Conservation (phyloP, 1,140 invertebrate species). For the Hypothenemus hampei region DNA sequence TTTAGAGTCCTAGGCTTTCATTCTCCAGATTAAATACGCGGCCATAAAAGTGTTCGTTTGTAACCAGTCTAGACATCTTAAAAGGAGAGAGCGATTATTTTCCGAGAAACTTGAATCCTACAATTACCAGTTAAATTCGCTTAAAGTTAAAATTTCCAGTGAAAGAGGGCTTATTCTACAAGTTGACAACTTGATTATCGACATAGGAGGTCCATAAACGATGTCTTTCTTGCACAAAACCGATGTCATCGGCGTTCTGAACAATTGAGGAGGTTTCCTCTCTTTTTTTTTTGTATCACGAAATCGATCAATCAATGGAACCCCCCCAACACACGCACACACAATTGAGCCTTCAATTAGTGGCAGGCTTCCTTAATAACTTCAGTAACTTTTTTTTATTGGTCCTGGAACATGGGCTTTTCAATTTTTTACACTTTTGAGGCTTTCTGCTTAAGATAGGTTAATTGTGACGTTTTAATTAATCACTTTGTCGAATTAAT, state of each 20-base stretch:
- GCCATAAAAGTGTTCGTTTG: background rate
- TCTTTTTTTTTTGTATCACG: background rate
- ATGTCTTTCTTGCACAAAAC: too few species aligned
- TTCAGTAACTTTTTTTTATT: background rate
- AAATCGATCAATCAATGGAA: slow-evolving; percentile 7
- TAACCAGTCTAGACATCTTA: slow-evolving; percentile 3
- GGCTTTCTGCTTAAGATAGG: background rate
- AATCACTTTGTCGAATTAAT: too few species aligned
- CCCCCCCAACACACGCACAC: too few species aligned
- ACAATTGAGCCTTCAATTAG: slow-evolving; percentile 6
- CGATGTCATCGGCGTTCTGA: too few species aligned
- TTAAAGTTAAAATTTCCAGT: too few species aligned
- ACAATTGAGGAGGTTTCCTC: background rate
- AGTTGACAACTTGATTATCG: too few species aligned
- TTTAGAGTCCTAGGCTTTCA: too few species aligned
- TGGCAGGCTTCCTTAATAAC: slow-evolving; percentile 8
- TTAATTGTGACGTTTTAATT: slow-evolving; percentile 1
- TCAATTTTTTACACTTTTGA: background rate
- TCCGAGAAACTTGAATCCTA: background rate
- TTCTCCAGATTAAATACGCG: background rate
- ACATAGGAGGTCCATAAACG: too few species aligned
- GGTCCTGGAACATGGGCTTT: background rate
- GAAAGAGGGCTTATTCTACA: too few species aligned
- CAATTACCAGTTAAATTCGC: slow-evolving; percentile 1
- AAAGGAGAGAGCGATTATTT: slow-evolving; percentile 8